phyloP scores from a whole-genome alignment of 2,113 vertebrate genomes.

The Coregonus clupeaformis region DNA sequence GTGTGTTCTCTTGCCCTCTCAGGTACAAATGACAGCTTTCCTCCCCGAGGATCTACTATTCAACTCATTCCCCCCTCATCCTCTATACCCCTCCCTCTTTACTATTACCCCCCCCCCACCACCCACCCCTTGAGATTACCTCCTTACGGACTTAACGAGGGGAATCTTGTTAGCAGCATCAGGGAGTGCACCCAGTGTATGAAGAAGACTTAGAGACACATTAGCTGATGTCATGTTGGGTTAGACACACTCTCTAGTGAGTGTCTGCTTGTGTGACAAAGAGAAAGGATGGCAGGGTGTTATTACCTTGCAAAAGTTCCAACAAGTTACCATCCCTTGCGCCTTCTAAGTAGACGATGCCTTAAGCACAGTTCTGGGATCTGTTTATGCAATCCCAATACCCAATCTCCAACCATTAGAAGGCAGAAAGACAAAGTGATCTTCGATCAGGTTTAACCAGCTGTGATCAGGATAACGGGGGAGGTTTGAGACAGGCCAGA shows the following conservation, averaged over 20 bases:
- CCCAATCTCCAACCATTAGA: background rate
- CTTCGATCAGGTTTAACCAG: background rate
- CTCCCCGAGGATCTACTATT: slow-evolving; percentile 10
- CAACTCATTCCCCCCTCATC: slow-evolving; percentile 13
- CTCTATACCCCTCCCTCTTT: background rate
- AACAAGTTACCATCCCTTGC: background rate
- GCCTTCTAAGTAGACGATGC: background rate
- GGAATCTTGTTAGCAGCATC: slow-evolving; percentile 62
- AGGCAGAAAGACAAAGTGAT: background rate
- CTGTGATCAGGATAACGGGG: background rate
- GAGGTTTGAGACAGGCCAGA: background rate
- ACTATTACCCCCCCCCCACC: background rate
- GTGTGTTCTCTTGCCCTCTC: slow-evolving; percentile 12
- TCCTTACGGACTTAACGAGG: slow-evolving; percentile 55
- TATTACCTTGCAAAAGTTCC: background rate
- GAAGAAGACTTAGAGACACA: slow-evolving; percentile 27
- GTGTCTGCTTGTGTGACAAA: background rate
- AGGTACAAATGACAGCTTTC: background rate
- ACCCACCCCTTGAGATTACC: slow-evolving; percentile 59
- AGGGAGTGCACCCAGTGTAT: slow-evolving; percentile 37
- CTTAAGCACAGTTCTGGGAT: background rate
- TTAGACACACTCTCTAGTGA: slow-evolving; percentile 5
- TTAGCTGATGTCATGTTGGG: slow-evolving; percentile 41
- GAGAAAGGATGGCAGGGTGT: background rate
- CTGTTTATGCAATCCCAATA: background rate